These are phyloP conservation scores for Diachasmimorpha longicaudata DNA, from an alignment of 1,140 invertebrate species.

Conservation along the genomic window DNA sequence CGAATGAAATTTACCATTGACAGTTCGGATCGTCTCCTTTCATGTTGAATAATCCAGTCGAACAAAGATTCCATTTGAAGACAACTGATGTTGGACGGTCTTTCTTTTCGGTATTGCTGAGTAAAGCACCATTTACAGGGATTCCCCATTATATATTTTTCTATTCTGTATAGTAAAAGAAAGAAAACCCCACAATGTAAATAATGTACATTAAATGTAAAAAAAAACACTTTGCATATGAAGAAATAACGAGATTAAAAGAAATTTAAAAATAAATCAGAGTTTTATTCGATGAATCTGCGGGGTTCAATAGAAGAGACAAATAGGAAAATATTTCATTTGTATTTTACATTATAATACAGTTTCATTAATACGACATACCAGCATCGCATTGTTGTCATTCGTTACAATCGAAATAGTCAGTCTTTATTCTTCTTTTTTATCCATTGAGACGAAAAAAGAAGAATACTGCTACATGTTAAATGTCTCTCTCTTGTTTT, in stretches of 20 bases:
- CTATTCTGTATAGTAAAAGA: constrained; percentile 39
- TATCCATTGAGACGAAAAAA: not conserved
- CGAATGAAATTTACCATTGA: constrained; percentile 42
- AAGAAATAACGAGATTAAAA: constrained; percentile 29
- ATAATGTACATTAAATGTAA: constrained; percentile 57
- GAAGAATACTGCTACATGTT: constrained; percentile 21
- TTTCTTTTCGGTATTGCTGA: not conserved
- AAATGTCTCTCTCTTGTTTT: not conserved
- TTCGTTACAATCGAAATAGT: constrained; percentile 30
- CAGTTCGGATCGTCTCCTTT: not conserved
- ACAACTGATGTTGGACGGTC: not conserved
- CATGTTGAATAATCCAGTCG: not conserved
- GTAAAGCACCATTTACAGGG: constrained; percentile 33
- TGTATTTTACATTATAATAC: constrained; percentile 35
- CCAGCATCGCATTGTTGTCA: constrained; percentile 32
- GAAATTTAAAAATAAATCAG: constrained; percentile 43
- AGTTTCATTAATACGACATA: constrained; percentile 27
- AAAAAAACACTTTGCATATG: constrained; percentile 37
- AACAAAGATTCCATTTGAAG: not conserved
- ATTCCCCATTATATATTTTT: constrained; percentile 47
- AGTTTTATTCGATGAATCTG: constrained; percentile 24
- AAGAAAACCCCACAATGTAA: constrained; percentile 45
- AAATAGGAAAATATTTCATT: constrained; percentile 28
- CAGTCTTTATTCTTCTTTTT: constrained; percentile 32
- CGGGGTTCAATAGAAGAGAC: not conserved